Base-by-base conservation (phyloP, 2,888 invertebrate genomes). In the Drosophila nr. perissopoda region DNA sequence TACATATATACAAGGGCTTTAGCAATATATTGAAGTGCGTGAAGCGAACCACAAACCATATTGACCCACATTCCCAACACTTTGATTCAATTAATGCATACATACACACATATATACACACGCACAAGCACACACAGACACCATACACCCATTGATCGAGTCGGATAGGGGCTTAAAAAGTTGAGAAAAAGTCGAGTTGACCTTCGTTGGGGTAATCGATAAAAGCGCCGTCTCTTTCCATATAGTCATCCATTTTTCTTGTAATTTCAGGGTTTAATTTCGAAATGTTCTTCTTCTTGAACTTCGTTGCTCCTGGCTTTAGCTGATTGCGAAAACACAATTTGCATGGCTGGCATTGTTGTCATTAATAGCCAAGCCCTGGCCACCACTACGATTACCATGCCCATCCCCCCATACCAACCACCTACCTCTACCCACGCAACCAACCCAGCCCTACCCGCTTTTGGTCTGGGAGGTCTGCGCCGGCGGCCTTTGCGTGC, bases 341-440 rank as follows among this genome's bases (percentile, higher is more conserved):
- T 79, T 69, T 70, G 65, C 76, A 80, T 73, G 62, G 31, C 51
- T 73, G 62, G 25, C 51, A 52, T 64, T 73, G 65, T 70, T 79
- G 57, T 80, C 83, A 83, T 88, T 88, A 83, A 88, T 88, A 75
- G 83, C 74, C 88, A 87, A 76, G 67, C 86, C 83, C 81, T 31
- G 40, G 31, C 31, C 21, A 57, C 40, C 29, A 56, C 8, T 46
- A 25, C 21, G 46, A 46, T 46, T 46, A 56, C 42, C 10, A 1
- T 13, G 34, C 13, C 18, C 8, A 18, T 18, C 6, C 18, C 31
- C 11, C 36, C 1, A 18, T 0, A 7, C 10, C 4, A 13, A 4
- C 1, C n/a, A 4, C 4, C 40, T 10, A 2, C n/a, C 10, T 11
- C 11, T 11, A 1, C n/a, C 11, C 21, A 11, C 11, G 5, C 21